Conservation (phyloP, 2,113 vertebrate genomes). For the Odobenus rosmarus region DNA sequence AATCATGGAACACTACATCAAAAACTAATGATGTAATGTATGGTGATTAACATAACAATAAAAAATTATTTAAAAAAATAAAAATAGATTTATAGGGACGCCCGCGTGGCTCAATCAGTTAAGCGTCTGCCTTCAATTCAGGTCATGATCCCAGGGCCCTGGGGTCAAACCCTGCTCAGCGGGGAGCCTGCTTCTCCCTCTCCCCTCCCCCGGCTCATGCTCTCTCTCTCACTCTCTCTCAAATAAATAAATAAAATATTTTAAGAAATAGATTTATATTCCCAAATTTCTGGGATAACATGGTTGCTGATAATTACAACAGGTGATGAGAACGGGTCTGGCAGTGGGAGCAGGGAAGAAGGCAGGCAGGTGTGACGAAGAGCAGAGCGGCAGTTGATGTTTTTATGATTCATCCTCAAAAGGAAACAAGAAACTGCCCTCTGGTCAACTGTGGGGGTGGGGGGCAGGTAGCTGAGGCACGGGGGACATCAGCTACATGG, state of each 20-base stretch:
- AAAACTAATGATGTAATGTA: no score
- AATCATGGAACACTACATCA: no score
- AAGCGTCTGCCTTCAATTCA: no score
- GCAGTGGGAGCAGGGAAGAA: fast-evolving
- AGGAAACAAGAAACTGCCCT: neutral
- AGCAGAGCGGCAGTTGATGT: neutral
- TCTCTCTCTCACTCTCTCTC: no score
- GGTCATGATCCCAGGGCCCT: no score
- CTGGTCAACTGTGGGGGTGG: neutral
- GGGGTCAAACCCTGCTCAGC: neutral
- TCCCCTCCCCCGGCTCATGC: neutral
- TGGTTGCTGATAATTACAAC: neutral
- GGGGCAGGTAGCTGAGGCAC: neutral
- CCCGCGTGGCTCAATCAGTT: no score
- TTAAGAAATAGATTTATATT: neutral
- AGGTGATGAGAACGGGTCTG: fast-evolving
- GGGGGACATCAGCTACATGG: neutral
- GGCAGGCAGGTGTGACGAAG: fast-evolving
- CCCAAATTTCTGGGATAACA: neutral
- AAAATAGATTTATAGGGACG: neutral
- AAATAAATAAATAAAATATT: neutral
- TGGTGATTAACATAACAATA: no score
- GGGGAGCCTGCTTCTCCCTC: neutral
- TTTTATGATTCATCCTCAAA: neutral
- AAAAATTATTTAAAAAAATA: no score